Percentiles rank a stretch among this genome's conserved stretches.
Evolutionary conservation across 2,113 vertebrate genomes (phyloP).

Genomic region (Mormoops blainvillei): DNA sequence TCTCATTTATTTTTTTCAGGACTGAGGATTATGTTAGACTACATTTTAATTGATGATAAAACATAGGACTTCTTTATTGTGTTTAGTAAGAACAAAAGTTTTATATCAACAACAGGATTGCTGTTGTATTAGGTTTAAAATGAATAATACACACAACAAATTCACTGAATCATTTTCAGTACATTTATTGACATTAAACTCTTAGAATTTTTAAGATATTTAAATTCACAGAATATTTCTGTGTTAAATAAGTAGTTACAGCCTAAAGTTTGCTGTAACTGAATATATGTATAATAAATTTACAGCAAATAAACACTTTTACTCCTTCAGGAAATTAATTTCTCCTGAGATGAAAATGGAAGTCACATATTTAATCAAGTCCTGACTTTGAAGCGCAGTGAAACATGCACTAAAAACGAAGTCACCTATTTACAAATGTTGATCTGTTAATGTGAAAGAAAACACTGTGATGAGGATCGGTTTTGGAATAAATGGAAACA

Average conservation of each 20-base stretch:
- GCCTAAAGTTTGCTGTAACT: not conserved
- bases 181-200: not conserved
- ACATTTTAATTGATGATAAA: not conserved
- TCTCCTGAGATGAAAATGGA: not conserved
- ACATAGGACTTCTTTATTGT: not conserved
- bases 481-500: not conserved
- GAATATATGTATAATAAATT: not conserved
- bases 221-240: not conserved
- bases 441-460: not conserved
- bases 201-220: not conserved
- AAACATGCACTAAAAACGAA: slow-evolving; percentile 18
- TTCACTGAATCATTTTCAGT: not conserved
- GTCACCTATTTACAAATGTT: not conserved
- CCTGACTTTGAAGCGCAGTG: slow-evolving; percentile 15
- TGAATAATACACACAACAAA: not conserved
- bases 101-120: not conserved
- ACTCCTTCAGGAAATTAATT: not conserved
- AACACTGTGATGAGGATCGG: not conserved
- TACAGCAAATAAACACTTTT: not conserved
- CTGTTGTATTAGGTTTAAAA: not conserved
- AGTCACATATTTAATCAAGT: slow-evolving; percentile 42
- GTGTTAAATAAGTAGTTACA: not conserved
- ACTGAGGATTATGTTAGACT: not conserved
- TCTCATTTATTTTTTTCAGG: not conserved
- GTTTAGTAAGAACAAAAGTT: not conserved